Percentiles rank a stretch among this genome's conserved stretches.
These are phyloP conservation scores for Acanthosepion esculentum DNA, from an alignment of 2,888 invertebrate species.

Conservation along the genomic window DNA sequence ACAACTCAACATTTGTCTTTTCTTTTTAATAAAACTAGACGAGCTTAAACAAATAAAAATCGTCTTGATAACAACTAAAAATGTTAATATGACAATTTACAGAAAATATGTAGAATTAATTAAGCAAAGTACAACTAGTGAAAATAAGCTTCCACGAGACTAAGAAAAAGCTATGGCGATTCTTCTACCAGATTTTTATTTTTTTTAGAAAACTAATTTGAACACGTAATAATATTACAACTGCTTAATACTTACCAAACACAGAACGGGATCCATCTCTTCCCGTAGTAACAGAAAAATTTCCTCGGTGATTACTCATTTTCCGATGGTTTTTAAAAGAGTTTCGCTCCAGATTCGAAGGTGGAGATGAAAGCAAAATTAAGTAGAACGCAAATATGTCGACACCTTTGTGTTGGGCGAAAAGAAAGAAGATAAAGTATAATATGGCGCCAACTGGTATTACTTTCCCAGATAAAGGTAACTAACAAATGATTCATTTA, in stretches of 20 bases:
- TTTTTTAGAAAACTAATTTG: neutral
- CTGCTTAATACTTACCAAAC: neutral
- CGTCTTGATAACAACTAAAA: no score
- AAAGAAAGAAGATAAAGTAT: neutral
- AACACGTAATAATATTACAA: neutral
- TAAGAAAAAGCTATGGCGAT: neutral
- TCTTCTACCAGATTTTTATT: neutral
- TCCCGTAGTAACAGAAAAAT: slow-evolving; percentile 23
- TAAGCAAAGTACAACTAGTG: no score
- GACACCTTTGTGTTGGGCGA: neutral
- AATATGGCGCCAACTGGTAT: neutral
- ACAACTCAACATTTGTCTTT: no score
- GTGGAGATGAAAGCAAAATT: neutral
- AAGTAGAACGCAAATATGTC: neutral
- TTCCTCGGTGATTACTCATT: slow-evolving; percentile 20
- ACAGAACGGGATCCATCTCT: slow-evolving; percentile 39
- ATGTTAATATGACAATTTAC: no score
- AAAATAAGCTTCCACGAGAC: no score
- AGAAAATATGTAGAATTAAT: no score
- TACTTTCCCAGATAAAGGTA: neutral
- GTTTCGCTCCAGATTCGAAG: neutral
- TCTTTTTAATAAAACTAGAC: no score
- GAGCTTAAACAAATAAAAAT: no score
- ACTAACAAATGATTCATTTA: neutral
- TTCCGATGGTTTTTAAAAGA: neutral